phyloP scores from a whole-genome alignment of 2,113 vertebrate species.

The Accipiter virgatus region DNA sequence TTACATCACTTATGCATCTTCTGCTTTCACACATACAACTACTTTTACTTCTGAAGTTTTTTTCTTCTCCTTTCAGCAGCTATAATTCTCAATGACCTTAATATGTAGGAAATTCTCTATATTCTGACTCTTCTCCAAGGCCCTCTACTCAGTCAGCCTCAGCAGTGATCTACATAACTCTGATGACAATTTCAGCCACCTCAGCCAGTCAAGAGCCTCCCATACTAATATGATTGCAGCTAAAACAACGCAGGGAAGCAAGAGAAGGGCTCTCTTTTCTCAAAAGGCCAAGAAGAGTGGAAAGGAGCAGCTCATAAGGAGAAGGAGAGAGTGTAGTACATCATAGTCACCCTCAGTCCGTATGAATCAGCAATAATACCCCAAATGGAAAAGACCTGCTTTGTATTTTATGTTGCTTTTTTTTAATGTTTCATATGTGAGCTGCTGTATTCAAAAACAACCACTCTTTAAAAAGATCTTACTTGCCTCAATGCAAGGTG shows the following conservation, averaged over 20 bases:
- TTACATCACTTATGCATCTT: background rate
- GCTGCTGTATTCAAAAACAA: background rate
- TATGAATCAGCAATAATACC: background rate
- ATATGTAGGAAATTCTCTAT: background rate
- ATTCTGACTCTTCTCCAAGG: background rate
- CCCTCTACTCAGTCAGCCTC: background rate
- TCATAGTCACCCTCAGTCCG: background rate
- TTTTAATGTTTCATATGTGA: background rate
- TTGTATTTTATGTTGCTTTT: background rate
- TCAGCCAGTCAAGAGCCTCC: background rate
- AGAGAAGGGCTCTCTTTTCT: background rate
- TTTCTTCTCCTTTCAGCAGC: background rate
- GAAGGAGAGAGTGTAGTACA: background rate
- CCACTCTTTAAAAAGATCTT: background rate
- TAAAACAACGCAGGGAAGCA: background rate
- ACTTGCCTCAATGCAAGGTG: background rate
- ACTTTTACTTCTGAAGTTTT: background rate
- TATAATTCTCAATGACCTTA: background rate
- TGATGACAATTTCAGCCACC: background rate
- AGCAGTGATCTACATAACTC: background rate
- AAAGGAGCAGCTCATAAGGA: background rate
- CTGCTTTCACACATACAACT: background rate
- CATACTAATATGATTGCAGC: background rate
- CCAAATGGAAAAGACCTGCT: background rate
- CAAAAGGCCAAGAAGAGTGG: background rate